Base-by-base conservation (phyloP, 2,113 vertebrate genomes). In the Myrmophylax atrothorax region DNA sequence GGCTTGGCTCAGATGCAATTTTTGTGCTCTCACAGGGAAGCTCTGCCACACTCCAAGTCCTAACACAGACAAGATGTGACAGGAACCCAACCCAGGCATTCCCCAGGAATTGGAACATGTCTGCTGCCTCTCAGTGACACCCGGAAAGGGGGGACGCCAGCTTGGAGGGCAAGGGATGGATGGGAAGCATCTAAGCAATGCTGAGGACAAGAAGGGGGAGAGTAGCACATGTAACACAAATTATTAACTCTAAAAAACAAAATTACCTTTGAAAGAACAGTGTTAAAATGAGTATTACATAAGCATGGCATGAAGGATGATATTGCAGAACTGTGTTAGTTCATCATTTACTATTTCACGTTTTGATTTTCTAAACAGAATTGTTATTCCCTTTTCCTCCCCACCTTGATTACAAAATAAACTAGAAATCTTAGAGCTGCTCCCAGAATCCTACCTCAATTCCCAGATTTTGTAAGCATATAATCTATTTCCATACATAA, bases 61-160 rank as follows among this genome's bases (percentile, higher is more conserved):
- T 74, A 33, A 59, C 72, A 50, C 0, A 0, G 67, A 62, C 50
- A 26, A 4, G 66, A 83, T 69, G 90, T 13, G 78, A 79, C 3
- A 63, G 33, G 18, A 63, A 58, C 40, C 11, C 37, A 60, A 37
- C 58, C 66, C 10, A 5, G 55, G 35, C 81, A 59, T 55, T 68
- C 38, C 38, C 47, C 2, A 14, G 42, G 60, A 83, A 82, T 4
- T 10, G 20, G 38, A 79, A 63, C 7, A 28, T 1, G 2, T 52
- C 85, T 93, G 75, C 18, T 91, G 58, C 44, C 78, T 91, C 76
- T 67, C 69, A 70, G 26, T 66, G 85, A 79, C 72, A 83, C 46
- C 49, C 35, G 50, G 31, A 87, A 73, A 56, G 8, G 6, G 24
- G 37, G 42, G 10, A 75, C 0, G 0, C 20, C 2, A 4, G 46